Base-by-base conservation (phyloP, 1,140 invertebrate genomes). In the Saccostrea cuccullata region DNA sequence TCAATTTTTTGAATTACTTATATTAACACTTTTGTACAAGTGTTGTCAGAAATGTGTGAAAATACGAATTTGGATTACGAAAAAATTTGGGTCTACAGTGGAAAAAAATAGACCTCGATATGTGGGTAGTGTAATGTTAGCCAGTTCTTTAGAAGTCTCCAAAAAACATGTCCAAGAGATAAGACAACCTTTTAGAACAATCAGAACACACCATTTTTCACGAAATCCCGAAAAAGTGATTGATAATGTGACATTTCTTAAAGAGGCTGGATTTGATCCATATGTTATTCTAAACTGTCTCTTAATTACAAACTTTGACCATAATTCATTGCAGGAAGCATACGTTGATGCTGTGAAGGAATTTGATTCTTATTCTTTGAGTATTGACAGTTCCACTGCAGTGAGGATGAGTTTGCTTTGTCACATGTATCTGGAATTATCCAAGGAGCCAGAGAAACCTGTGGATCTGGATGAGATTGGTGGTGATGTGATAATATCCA, bases 391-490 rank as follows among this genome's bases (percentile, higher is more conserved):
- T 30, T 73, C 23, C 4, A 20, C 26, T 30, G 67, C 67, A 26
- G 23, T 13, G 23, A 73, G 67, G 26, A 23, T 73, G 67, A 73
- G 67, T 13, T 36, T 73, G 12, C 67, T 73, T 26, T 73, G 26
- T 15, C 67, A 73, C 26, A 73, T 73, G 67, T 30, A 73, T 73
- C 26, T 73, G 23, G 26, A 73, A 30, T 73, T 73, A 30, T 73
- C 67, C 23, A 73, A 73, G 9, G 20, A 23, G 67, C 12, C 8
- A 36, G n/a, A 13, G 2, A 73, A 73, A 26, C 67, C 67, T 13
- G 26, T 73, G n/a, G 67, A 73, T 73, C 23, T 73, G 23, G 67
- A 73, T 36, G 67, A 73, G n/a, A 23, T 73, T 73, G 67, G 26
- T n/a, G n/a, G n/a, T n/a, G n/a, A 26, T 30, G 0, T 26, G 67